These are phyloP conservation scores for Cuculus canorus DNA, from an alignment of 2,797 vertebrate species.

Conservation along the genomic window DNA sequence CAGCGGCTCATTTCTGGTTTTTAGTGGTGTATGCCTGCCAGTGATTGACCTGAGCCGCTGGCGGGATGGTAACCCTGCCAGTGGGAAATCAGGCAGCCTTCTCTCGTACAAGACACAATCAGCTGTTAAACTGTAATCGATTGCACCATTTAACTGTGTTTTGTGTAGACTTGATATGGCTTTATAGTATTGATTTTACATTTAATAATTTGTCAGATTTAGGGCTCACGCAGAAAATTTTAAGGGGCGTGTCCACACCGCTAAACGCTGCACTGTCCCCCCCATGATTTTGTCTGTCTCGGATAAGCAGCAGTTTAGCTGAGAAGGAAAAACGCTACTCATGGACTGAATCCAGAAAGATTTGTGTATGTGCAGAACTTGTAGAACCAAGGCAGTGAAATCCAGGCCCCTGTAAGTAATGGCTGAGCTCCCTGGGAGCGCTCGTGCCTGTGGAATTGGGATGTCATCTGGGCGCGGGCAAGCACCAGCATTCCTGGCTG, in stretches of 20 bases:
- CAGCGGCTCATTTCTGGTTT: not conserved
- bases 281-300: not conserved
- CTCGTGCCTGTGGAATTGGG: not conserved
- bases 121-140: not conserved
- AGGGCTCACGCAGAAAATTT: not conserved
- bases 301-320: not conserved
- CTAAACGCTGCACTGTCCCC: not conserved
- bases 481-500: not conserved
- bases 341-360: not conserved
- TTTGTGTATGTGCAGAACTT: not conserved
- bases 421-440: not conserved
- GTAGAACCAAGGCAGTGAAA: not conserved
- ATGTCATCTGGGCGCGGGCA: not conserved
- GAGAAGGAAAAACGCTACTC: not conserved
- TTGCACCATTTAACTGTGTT: not conserved
- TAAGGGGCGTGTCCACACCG: not conserved
- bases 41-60: accelerated
- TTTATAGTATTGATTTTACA: not conserved
- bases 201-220: not conserved
- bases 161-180: not conserved
- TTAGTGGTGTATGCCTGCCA: accelerated
- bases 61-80: not conserved
- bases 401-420: not conserved
- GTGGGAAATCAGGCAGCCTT: not conserved
- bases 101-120: accelerated